Percentiles rank a stretch among this genome's conserved stretches.
phyloP scores from a whole-genome alignment of 2,888 invertebrate genomes.

The Amphipyra tragopoginis region DNA sequence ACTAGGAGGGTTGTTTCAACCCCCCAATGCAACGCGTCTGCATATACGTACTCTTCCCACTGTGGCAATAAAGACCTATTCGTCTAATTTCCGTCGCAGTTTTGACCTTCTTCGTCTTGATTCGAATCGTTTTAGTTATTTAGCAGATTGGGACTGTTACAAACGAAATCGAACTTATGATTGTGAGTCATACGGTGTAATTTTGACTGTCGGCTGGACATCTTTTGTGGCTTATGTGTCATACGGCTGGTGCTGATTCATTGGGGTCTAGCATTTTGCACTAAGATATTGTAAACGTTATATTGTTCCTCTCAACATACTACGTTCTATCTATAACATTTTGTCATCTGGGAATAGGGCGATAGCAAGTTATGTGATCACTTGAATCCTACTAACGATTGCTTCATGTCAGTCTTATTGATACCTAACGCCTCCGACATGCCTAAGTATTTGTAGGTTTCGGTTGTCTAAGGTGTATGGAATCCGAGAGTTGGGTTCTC shows the following conservation, averaged over 20 bases:
- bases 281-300: slow-evolving; percentile 39
- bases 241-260: slow-evolving; percentile 50
- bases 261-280: slow-evolving; percentile 50
- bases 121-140: slow-evolving; percentile 67
- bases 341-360: not conserved
- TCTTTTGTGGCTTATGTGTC: slow-evolving; percentile 39
- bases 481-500: no score
- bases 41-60: slow-evolving; percentile 62
- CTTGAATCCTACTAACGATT: no score
- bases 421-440: no score
- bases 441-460: no score
- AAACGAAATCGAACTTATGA: slow-evolving; percentile 26
- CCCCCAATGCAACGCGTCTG: slow-evolving; percentile 69
- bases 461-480: no score
- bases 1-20: slow-evolving; percentile 64
- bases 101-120: slow-evolving; percentile 74
- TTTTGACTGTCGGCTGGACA: slow-evolving; percentile 19
- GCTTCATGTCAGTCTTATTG: no score
- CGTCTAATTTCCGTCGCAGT: slow-evolving; percentile 70
- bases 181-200: slow-evolving; percentile 21
- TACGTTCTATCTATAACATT: not conserved
- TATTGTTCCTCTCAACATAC: slow-evolving; percentile 18
- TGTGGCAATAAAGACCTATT: slow-evolving; percentile 66
- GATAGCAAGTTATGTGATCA: not conserved
- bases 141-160: slow-evolving; percentile 41